Evolutionary conservation across 2,888 invertebrate genomes (phyloP).

Genomic region (Marronus borbonicus): DNA sequence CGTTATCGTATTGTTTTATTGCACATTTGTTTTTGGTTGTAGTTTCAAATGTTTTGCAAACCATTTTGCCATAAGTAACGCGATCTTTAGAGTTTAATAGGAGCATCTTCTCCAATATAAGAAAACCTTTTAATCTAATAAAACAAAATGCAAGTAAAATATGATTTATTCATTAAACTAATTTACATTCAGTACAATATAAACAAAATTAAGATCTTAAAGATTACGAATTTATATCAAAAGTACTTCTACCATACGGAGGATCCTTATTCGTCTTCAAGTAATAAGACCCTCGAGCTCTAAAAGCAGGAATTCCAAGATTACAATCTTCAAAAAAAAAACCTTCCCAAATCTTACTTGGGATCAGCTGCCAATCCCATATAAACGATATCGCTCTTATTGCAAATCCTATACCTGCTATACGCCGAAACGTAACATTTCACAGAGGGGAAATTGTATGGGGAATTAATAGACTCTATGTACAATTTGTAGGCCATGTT

Average conservation of each 20-base stretch:
- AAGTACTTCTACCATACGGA: conserved; percentile 75
- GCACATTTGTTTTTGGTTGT: no score
- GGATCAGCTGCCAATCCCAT: conserved; percentile 80
- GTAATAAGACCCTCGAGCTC: conserved; percentile 77
- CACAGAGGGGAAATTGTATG: conserved; percentile 79
- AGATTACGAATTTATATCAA: background rate
- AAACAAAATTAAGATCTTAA: no score
- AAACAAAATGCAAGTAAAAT: no score
- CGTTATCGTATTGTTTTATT: no score
- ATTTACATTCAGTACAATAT: no score
- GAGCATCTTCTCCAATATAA: no score
- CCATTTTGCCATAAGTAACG: no score
- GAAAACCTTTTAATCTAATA: no score
- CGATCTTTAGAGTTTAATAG: no score
- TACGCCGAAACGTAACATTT: conserved; percentile 70
- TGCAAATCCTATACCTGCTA: conserved; percentile 69
- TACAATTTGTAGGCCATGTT: conserved; percentile 84
- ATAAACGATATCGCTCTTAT: conserved; percentile 71
- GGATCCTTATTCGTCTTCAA: conserved; percentile 76
- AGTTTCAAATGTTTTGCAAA: no score
- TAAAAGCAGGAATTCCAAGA: conserved; percentile 45
- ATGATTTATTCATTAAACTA: no score
- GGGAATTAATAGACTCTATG: conserved; percentile 80
- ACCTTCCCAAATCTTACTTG: conserved; percentile 62
- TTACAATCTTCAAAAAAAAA: background rate